Evolutionary conservation across 30 jellyfish, hydroid and myxozoan genomes (phyloP).

Genomic region (Cassiopea xamachana): DNA sequence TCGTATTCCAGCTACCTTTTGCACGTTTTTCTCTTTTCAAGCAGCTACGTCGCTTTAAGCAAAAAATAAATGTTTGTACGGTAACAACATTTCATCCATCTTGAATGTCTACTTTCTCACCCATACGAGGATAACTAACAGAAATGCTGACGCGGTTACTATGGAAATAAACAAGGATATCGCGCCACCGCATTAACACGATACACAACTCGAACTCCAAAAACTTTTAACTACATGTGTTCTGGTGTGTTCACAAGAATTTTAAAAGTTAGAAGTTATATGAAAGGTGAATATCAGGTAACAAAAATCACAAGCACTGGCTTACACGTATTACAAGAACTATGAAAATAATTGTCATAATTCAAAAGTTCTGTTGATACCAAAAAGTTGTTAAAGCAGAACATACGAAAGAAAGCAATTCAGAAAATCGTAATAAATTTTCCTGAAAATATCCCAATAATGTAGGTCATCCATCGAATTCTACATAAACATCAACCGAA

Average conservation of each 20-base stretch:
- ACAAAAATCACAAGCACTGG: no score
- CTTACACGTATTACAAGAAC: no score
- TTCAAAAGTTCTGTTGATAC: no score
- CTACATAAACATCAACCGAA: background rate
- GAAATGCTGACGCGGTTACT: conserved; percentile 52
- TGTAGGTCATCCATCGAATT: background rate
- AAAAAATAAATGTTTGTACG: background rate
- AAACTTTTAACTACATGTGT: background rate
- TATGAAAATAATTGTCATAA: no score
- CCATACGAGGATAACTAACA: conserved; percentile 29
- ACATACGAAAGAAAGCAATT: background rate
- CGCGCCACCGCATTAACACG: background rate
- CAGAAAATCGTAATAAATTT: background rate
- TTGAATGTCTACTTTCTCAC: background rate
- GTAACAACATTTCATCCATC: conserved; percentile 8
- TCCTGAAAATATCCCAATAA: background rate
- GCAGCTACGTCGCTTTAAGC: background rate
- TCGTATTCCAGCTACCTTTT: background rate
- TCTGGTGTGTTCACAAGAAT: no score
- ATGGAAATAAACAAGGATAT: conserved; percentile 2
- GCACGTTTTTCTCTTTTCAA: background rate
- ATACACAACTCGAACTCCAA: background rate
- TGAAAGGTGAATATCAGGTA: no score
- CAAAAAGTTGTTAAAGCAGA: background rate
- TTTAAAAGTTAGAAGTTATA: no score